A percentile compares a stretch with the other conserved stretches of the same genome.
phyloP scores from a whole-genome alignment of 2,797 vertebrate species.

The Stomatorhinus walkeri region DNA sequence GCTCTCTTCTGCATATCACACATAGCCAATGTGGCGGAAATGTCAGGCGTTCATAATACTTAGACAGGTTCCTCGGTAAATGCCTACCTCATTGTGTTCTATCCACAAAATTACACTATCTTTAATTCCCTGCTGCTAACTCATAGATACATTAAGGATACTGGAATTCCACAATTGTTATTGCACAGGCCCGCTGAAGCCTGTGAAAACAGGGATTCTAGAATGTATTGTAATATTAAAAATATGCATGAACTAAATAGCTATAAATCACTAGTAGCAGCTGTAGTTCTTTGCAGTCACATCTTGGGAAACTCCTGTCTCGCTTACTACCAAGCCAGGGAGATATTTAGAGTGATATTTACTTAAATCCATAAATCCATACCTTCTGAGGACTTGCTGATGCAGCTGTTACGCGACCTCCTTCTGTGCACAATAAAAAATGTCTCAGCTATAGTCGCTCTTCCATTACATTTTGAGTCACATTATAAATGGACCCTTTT shows the following conservation, averaged over 20 bases:
- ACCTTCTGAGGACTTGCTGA: not conserved
- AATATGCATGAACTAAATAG: not conserved
- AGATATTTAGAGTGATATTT: not conserved
- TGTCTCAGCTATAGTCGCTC: not conserved
- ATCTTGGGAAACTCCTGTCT: not conserved
- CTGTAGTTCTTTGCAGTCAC: not conserved
- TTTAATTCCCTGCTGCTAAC: not conserved
- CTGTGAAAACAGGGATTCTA: not conserved
- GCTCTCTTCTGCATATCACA: not conserved
- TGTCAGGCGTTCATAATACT: not conserved
- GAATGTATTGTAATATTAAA: not conserved
- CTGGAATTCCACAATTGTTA: not conserved
- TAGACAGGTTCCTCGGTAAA: not conserved
- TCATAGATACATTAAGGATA: not conserved
- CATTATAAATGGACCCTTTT: not conserved
- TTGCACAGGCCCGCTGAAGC: not conserved
- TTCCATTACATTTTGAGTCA: not conserved
- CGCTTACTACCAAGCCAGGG: not conserved
- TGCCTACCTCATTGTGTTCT: not conserved
- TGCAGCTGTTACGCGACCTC: not conserved
- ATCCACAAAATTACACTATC: not conserved
- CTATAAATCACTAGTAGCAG: not conserved
- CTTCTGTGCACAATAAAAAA: not conserved
- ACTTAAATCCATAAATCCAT: slow-evolving; percentile 9
- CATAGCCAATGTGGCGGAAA: not conserved